Base-by-base conservation (phyloP, 2,888 invertebrate species). In the Tetanocera ferruginea region DNA sequence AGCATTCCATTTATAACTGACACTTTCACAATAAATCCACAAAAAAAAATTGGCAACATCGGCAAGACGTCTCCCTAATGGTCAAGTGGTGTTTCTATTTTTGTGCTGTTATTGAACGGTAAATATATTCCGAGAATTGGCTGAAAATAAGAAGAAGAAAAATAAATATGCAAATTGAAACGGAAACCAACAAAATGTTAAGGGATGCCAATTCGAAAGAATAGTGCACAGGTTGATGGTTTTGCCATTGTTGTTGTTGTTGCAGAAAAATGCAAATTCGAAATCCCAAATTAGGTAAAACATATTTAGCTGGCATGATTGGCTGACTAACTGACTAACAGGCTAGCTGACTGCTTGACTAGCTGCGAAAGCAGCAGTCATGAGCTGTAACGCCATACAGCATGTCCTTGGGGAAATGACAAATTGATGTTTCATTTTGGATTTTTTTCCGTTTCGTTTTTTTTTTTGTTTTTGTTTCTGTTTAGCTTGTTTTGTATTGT, bases 51-150 rank as follows among this genome's bases (percentile, higher is more conserved):
- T 31, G 31, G 31, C 31, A 31, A 5, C 5, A 3, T 5, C 5
- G 31, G 31, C 31, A 31, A 31, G 31, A 31, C 31, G 31, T 5
- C 60, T 57, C 60, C 60, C 60, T 23, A 5, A 25, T 60, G 64
- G 31, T 31, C 31, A 31, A 31, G 31, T 64, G 34, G 11, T 14
- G 17, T 64, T 64, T 5, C 0, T 64, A n/a, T 64, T 25, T 64
- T 64, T 64, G 31, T 64, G 14, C 43, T 43, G 43, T 64, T 57
- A 64, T 64, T 64, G 64, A 64, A 64, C 64, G 17, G 64, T 34
- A 31, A 64, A 64, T 34, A 25, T 28, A 17, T 31, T 11, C 25
- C 6, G 25, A 62, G 25, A 62, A 28, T 28, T 25, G 2, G 19
- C 11, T 60, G 25, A 23, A 60, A 60, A 23, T 6, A 60, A 19